A percentile compares a stretch with the other conserved stretches of the same genome.
phyloP scores from a whole-genome alignment of 1,140 invertebrate genomes.

The Pentalonia nigronervosa region DNA sequence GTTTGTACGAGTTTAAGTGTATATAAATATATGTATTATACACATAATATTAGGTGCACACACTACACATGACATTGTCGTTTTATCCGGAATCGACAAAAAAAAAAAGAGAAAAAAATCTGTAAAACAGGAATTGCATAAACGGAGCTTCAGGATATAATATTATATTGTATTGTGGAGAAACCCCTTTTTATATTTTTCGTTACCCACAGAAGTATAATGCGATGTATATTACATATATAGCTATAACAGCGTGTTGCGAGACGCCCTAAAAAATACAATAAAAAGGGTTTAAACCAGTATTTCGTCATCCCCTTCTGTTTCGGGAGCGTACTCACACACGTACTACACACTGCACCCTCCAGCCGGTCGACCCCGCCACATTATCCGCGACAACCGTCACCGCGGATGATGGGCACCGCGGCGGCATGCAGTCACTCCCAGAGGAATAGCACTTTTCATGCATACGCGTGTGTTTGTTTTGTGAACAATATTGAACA shows the following conservation, averaged over 20 bases:
- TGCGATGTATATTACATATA: background rate
- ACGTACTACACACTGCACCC: background rate
- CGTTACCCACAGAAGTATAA: background rate
- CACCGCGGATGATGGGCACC: background rate
- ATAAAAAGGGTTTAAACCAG: constrained; percentile 38
- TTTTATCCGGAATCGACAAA: background rate
- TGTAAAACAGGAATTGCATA: constrained; percentile 1
- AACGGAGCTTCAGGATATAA: background rate
- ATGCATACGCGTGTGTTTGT: background rate
- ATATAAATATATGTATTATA: background rate
- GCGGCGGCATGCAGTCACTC: background rate
- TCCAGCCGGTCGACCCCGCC: background rate
- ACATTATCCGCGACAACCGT: background rate
- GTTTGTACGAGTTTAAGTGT: background rate
- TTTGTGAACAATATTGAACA: background rate
- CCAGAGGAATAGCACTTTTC: background rate
- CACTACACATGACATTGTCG: background rate
- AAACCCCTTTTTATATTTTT: constrained; percentile 26
- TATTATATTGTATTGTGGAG: background rate
- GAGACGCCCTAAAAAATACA: background rate
- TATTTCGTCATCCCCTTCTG: constrained; percentile 19
- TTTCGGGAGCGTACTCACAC: background rate
- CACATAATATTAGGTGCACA: background rate
- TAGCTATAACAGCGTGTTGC: background rate
- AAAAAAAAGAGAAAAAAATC: constrained; percentile 25